Evolutionary conservation across 2,888 invertebrate species (phyloP).

Genomic region (Euzetes globulus): DNA sequence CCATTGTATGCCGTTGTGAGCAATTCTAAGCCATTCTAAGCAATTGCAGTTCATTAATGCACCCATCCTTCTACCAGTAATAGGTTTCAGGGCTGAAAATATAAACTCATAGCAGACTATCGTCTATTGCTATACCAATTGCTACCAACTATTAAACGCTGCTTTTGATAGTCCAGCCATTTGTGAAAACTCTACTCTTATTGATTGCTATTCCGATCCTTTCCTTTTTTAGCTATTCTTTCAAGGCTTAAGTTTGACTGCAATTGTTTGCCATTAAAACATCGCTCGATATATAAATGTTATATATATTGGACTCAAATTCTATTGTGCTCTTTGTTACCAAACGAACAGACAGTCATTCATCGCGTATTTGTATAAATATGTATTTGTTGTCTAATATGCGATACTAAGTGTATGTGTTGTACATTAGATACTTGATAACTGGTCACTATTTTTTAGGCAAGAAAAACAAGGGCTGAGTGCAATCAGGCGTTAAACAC

Average conservation of each 20-base stretch:
- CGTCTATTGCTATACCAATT: background rate
- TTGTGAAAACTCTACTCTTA: background rate
- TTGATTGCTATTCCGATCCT: background rate
- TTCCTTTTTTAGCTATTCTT: background rate
- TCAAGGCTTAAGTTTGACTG: background rate
- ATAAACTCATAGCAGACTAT: background rate
- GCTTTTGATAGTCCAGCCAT: background rate
- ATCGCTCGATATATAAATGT: background rate
- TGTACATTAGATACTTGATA: background rate
- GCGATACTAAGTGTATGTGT: background rate
- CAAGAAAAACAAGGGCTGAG: slow-evolving; percentile 10
- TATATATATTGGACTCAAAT: background rate
- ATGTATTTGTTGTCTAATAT: background rate
- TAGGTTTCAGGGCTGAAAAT: background rate
- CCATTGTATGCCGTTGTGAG: slow-evolving; percentile 1
- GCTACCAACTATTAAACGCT: slow-evolving; percentile 2
- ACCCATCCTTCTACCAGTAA: slow-evolving; percentile 21
- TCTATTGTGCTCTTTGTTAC: background rate
- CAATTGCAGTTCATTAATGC: slow-evolving; percentile 12
- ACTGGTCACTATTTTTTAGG: slow-evolving; percentile 9
- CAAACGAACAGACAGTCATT: background rate
- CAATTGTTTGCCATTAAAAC: slow-evolving; percentile 18
- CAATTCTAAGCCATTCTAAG: background rate
- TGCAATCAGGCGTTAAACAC: slow-evolving; percentile 5
- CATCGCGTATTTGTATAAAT: background rate